These are phyloP conservation scores for Carassius carassius DNA, from an alignment of 2,113 vertebrate species.

Conservation along the genomic window DNA sequence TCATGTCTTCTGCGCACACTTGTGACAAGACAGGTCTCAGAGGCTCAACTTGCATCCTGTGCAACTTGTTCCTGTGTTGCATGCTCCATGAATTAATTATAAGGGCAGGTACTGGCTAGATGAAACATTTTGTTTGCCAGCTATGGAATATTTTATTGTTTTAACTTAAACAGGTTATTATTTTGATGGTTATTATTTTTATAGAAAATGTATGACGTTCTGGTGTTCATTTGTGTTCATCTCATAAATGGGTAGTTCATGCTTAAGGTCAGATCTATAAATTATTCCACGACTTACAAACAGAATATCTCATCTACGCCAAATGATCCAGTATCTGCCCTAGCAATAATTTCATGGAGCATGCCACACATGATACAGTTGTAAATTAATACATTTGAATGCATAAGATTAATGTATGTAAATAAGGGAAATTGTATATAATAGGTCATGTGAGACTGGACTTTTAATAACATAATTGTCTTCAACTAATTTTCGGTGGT, in stretches of 20 bases:
- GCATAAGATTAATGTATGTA: not conserved
- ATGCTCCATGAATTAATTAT: not conserved
- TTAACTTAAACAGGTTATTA: not conserved
- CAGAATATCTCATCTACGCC: not conserved
- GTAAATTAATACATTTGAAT: not conserved
- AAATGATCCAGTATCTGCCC: not conserved
- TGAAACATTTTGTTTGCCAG: not conserved
- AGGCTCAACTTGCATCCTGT: conserved; percentile 3
- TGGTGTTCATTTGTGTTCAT: not conserved
- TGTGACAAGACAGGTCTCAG: not conserved
- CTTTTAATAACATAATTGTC: not conserved
- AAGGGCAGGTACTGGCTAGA: not conserved
- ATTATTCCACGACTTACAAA: not conserved
- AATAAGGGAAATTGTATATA: not conserved
- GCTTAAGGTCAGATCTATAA: not conserved
- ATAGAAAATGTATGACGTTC: not conserved
- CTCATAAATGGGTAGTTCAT: not conserved
- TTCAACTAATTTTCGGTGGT: not conserved
- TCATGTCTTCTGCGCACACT: conserved; percentile 17
- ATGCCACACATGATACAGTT: not conserved
- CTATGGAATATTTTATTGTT: not conserved
- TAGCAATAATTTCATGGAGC: not conserved
- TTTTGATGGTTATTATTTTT: too few relatives aligned
- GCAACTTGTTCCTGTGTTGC: conserved; percentile 24
- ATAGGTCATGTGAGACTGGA: not conserved